Conservation (phyloP, 2,797 vertebrate genomes). For the Pantherophis alleghaniensis region DNA sequence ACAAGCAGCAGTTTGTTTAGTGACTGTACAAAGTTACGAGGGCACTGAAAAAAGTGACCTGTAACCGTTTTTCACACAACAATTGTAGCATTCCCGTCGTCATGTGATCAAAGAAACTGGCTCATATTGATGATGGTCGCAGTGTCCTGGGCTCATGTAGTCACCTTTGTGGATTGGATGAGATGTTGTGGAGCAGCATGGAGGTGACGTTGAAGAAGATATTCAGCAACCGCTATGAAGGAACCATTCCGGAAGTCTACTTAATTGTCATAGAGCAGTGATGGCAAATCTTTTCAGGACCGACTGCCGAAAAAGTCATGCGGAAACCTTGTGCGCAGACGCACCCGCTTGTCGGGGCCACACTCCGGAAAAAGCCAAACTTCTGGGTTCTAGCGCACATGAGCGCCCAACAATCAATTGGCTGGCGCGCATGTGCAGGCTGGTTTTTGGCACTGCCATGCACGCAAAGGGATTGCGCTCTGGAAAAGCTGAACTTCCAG, state of each 20-base stretch:
- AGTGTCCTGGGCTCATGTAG: fast-evolving
- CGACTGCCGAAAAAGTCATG: too few species aligned
- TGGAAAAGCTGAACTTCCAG: too few species aligned
- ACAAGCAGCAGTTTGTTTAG: background rate
- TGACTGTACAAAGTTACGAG: background rate
- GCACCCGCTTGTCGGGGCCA: fast-evolving
- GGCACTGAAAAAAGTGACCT: background rate
- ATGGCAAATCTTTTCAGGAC: too few species aligned
- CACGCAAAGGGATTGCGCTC: too few species aligned
- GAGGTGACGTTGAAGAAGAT: background rate
- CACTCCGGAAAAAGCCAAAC: too few species aligned
- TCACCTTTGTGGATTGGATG: background rate
- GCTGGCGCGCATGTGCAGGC: too few species aligned
- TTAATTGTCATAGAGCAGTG: background rate
- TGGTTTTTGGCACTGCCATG: too few species aligned
- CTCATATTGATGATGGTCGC: background rate
- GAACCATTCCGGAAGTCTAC: background rate
- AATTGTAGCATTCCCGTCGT: too few species aligned
- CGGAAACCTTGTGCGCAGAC: fast-evolving
- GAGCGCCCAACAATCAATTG: too few species aligned
- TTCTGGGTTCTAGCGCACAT: too few species aligned
- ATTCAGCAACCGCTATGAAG: background rate
- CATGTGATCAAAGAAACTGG: background rate
- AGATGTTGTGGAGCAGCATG: background rate
- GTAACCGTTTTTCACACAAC: background rate